Percentiles rank a stretch among this genome's conserved stretches.
These are phyloP conservation scores for Peromyscus polionotus DNA, from an alignment of 2,113 vertebrate genomes.

Conservation along the genomic window DNA sequence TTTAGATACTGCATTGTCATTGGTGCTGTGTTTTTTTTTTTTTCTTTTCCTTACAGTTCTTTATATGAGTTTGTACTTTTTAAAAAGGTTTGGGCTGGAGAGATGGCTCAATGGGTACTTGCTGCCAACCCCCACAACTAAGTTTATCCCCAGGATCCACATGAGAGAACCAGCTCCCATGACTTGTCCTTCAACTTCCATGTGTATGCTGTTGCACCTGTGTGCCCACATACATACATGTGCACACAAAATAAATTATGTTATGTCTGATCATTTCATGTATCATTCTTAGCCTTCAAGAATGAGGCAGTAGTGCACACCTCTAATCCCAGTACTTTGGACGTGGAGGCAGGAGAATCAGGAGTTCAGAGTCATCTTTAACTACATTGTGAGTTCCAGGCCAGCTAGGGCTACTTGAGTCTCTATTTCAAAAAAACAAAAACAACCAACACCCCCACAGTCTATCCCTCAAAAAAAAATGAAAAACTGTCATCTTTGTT, in stretches of 20 bases:
- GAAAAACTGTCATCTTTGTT: not conserved
- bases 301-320: not conserved
- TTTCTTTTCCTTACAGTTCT: constrained; percentile 36
- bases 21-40: not conserved
- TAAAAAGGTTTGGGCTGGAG: not conserved
- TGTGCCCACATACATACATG: not conserved
- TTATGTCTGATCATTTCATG: not conserved
- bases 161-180: not conserved
- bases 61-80: constrained; percentile 38
- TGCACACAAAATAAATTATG: not conserved
- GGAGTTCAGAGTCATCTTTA: not conserved
- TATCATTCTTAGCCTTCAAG: constrained; percentile 1
- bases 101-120: not conserved
- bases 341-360: not conserved
- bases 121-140: not conserved
- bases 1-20: constrained; percentile 33
- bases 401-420: not conserved
- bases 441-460: not conserved
- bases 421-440: not conserved
- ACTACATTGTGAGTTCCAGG: not conserved
- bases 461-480: not conserved
- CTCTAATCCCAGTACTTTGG: not conserved
- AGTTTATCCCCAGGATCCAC: not conserved
- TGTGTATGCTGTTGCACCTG: not conserved
- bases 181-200: not conserved